These are phyloP conservation scores for Tenrec ecaudatus DNA, from an alignment of 2,113 vertebrate species.

Conservation along the genomic window DNA sequence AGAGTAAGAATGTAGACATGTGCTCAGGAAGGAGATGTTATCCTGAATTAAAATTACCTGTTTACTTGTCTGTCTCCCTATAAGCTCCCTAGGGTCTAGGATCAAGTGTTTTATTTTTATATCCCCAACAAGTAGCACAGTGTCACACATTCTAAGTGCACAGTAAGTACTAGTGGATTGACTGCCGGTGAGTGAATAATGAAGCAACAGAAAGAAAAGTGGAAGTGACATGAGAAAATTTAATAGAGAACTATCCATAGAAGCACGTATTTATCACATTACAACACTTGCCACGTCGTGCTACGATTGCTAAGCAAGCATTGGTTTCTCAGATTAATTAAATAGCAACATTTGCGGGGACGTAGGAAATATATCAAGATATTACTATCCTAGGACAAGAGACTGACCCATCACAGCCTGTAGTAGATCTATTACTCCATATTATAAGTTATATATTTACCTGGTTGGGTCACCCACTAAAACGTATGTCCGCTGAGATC, in stretches of 20 bases:
- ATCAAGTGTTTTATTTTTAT: constrained; percentile 61
- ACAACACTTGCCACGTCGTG: not conserved
- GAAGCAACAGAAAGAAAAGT: constrained; percentile 54
- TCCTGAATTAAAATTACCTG: constrained; percentile 52
- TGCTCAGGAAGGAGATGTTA: constrained; percentile 35
- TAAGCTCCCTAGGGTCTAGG: constrained; percentile 55
- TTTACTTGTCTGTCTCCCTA: constrained; percentile 57
- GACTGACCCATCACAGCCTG: not conserved
- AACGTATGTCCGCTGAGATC: not conserved
- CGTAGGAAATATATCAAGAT: constrained; percentile 24
- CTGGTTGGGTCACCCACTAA: not conserved
- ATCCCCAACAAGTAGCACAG: not conserved
- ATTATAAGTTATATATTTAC: constrained; percentile 13
- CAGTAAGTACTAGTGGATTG: constrained; percentile 48
- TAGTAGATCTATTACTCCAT: not conserved
- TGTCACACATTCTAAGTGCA: constrained; percentile 36
- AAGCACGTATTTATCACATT: constrained; percentile 35
- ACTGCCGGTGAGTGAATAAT: constrained; percentile 46
- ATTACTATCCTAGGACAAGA: constrained; percentile 32
- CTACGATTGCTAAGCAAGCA: constrained; percentile 51
- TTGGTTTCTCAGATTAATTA: not conserved
- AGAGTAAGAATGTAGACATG: constrained; percentile 33
- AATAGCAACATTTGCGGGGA: constrained; percentile 14
- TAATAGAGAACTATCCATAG: constrained; percentile 21
- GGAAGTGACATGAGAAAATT: constrained; percentile 11